Evolutionary conservation across 2,113 vertebrate species (phyloP).

Genomic region (Nipponia nippon): DNA sequence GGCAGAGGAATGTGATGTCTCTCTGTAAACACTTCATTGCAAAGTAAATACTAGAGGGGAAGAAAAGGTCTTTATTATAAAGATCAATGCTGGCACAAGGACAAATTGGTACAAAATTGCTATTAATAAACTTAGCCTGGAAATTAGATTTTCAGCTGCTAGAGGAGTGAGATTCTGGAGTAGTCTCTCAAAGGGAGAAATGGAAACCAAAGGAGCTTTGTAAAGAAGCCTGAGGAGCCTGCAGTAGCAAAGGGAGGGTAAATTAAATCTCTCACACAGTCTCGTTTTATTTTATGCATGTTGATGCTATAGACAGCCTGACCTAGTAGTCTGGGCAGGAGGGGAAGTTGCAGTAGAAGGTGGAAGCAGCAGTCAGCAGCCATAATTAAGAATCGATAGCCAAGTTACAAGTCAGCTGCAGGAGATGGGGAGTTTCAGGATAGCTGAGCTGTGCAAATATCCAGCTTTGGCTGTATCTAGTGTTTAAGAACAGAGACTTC

Average conservation of each 20-base stretch:
- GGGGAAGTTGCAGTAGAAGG: not conserved
- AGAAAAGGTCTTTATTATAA: not conserved
- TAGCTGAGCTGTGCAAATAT: not conserved
- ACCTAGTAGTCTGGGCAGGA: not conserved
- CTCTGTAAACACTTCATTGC: not conserved
- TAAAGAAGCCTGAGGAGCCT: not conserved
- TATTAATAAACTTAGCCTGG: conserved; percentile 35
- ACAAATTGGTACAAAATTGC: conserved; percentile 24
- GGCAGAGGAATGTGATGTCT: not conserved
- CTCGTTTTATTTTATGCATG: not conserved
- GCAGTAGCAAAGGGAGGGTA: not conserved
- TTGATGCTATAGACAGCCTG: not conserved
- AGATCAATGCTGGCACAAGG: conserved; percentile 1
- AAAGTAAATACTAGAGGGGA: not conserved
- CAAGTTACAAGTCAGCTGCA: not conserved
- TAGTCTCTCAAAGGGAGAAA: not conserved
- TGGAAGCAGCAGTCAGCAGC: not conserved
- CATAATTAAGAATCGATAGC: not conserved
- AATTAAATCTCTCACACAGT: not conserved
- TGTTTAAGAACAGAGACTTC: not conserved
- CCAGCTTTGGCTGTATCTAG: not conserved
- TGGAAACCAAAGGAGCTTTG: not conserved
- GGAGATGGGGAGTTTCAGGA: not conserved
- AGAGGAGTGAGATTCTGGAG: not conserved
- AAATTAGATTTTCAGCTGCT: conserved; percentile 7